phyloP scores from a whole-genome alignment of 30 jellyfish, hydroid and myxozoan genomes.

The Phacellophora camtschatica region DNA sequence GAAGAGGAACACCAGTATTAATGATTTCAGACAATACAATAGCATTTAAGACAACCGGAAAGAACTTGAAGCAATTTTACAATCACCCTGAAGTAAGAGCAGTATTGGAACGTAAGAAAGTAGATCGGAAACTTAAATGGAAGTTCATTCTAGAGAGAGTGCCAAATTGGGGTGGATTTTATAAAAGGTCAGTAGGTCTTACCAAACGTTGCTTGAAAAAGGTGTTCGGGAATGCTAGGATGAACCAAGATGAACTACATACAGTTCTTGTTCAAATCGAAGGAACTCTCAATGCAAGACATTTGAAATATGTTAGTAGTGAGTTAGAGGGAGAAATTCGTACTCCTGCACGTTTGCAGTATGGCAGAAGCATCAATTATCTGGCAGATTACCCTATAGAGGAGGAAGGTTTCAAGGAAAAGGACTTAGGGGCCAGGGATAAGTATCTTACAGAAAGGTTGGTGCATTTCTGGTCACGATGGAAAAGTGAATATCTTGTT shows the following conservation, averaged over 20 bases:
- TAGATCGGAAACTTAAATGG: background rate
- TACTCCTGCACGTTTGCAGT: conserved; percentile 18
- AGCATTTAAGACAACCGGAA: background rate
- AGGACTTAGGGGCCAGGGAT: background rate
- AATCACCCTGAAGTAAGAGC: too few relatives aligned
- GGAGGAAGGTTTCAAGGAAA: background rate
- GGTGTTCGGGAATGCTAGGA: conserved; percentile 16
- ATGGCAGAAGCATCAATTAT: background rate
- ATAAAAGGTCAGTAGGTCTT: conserved; percentile 10
- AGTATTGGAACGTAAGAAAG: too few relatives aligned
- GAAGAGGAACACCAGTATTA: background rate
- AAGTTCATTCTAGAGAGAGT: background rate
- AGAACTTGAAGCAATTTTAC: background rate
- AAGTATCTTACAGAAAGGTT: background rate
- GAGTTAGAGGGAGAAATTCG: background rate
- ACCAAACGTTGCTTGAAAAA: background rate
- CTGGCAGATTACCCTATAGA: background rate
- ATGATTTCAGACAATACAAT: background rate
- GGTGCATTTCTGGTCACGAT: conserved; percentile 40
- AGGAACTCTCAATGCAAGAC: conserved; percentile 1
- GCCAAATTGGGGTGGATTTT: conserved; percentile 43
- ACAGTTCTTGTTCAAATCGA: conserved; percentile 28
- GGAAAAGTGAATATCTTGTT: conserved; percentile 50
- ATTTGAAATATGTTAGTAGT: background rate
- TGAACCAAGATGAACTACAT: conserved; percentile 7